Base-by-base conservation (phyloP, 2,797 vertebrate species). In the Rhynchonycteris naso region DNA sequence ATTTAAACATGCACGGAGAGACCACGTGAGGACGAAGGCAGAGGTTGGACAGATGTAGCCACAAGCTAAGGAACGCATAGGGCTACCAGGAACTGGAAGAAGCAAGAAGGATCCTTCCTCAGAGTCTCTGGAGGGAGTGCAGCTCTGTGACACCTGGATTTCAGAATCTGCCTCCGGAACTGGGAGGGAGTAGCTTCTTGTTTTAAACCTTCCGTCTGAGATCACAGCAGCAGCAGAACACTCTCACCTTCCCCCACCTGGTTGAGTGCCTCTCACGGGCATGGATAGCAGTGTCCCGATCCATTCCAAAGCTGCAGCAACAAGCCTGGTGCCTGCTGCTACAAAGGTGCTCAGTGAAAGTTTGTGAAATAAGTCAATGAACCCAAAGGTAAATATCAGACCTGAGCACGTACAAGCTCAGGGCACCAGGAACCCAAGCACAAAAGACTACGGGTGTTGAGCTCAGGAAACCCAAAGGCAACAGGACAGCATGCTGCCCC, bases 321-420 rank as follows among this genome's bases (percentile, higher is more conserved):
- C 3, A 7, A 33, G n/a, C 47, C 8, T 30, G 61, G 66, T 7
- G 7, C 50, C 72, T 61, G 76, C 88, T 4, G 11, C 35, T 6
- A 0, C 61, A 43, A 47, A 52, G 52, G 35, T 56, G 50, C 59
- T 28, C 2, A 0, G 8, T 47, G 43, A 5, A 35, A 52, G 56
- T 35, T 21, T 2, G 14, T 19, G 26, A 65, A 54, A 43, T 0
- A 1, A 24, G 13, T 6, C 2, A 4, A 35, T 19, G 24, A 56
- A 14, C 18, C 81, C 65, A 4, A 16, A 16, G 7, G 16, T 8
- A 33, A 33, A 30, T 1, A 7, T 7, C 12, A 3, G 61, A 7
- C 4, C 5, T 0, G 16, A 66, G 52, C 16, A 0, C 7, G 0
- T 0, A 38, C 28, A 74, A 58, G 3, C 8, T 7, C 33, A 4